Evolutionary conservation across 2,797 vertebrate genomes (phyloP).

Genomic region (Rhodeus uyekii): DNA sequence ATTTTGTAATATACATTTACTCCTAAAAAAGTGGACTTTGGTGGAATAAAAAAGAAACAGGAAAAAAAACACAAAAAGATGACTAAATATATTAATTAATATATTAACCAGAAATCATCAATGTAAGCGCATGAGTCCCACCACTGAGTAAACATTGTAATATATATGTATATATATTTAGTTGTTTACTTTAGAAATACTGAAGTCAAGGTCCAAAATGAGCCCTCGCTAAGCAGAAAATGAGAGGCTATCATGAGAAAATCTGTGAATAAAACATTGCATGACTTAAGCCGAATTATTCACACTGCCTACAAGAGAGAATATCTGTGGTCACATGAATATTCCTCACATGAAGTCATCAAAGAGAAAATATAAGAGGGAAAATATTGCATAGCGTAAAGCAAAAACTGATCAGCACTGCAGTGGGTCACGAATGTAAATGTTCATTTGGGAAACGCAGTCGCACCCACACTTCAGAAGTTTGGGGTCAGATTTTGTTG

Average conservation of each 20-base stretch:
- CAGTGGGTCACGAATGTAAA: background rate
- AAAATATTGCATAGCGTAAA: background rate
- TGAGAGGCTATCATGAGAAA: background rate
- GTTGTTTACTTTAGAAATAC: background rate
- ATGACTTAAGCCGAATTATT: background rate
- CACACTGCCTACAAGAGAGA: background rate
- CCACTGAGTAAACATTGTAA: constrained; percentile 17
- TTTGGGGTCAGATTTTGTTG: background rate
- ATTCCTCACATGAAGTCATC: background rate
- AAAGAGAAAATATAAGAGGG: background rate
- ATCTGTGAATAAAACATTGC: background rate
- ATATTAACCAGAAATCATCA: background rate
- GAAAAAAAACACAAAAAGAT: background rate
- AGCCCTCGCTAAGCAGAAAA: background rate
- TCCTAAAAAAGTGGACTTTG: too few species aligned
- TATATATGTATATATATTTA: constrained; percentile 2
- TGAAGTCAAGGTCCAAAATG: constrained; percentile 3
- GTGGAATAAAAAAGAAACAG: background rate
- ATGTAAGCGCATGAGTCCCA: background rate
- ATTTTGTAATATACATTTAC: background rate
- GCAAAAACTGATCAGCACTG: background rate
- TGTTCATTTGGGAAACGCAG: background rate
- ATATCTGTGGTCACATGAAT: background rate
- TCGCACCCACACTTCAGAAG: background rate
- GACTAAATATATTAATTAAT: background rate